phyloP scores from a whole-genome alignment of 2,888 invertebrate genomes.

The Hipparchia sbordonii region DNA sequence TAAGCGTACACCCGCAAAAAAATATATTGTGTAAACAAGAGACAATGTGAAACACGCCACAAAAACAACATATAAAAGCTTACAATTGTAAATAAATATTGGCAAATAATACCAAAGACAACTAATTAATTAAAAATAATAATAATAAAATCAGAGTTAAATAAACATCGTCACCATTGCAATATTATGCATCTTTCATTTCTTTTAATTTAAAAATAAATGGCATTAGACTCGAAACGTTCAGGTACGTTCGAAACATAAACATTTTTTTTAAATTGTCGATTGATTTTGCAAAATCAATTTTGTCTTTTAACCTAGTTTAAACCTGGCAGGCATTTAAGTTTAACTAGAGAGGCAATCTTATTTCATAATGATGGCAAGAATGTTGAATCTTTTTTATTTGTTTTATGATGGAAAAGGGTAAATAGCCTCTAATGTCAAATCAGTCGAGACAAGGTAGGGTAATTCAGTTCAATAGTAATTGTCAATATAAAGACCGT shows the following conservation, averaged over 20 bases:
- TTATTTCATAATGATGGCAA: conserved; percentile 54
- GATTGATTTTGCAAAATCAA: conserved; percentile 37
- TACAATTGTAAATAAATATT: conserved; percentile 34
- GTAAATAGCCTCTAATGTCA: conserved; percentile 39
- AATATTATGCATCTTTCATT: conserved; percentile 35
- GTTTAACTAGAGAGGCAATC: conserved; percentile 31
- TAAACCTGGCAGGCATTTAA: conserved; percentile 26
- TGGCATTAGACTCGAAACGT: conserved; percentile 41
- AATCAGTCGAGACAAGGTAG: conserved; percentile 10
- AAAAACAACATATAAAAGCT: conserved; percentile 36
- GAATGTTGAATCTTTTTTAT: conserved; percentile 43
- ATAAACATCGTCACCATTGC: conserved; percentile 25
- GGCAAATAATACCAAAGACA: conserved; percentile 32
- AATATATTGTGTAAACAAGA: conserved; percentile 29
- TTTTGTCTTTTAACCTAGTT: conserved; percentile 17
- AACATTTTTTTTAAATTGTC: conserved; percentile 17
- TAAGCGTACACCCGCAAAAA: conserved; percentile 3
- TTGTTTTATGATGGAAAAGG: conserved; percentile 11
- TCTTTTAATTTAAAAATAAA: conserved; percentile 34
- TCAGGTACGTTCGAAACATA: conserved; percentile 40
- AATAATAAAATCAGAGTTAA: conserved; percentile 30
- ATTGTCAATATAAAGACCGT: not conserved
- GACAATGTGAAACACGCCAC: conserved; percentile 39
- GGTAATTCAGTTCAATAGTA: not conserved
- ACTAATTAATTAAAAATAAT: conserved; percentile 7